Evolutionary conservation across 2,888 invertebrate species (phyloP), one percentile per base, ranked within the genome.

Genomic region (Xylota segnis): DNA sequence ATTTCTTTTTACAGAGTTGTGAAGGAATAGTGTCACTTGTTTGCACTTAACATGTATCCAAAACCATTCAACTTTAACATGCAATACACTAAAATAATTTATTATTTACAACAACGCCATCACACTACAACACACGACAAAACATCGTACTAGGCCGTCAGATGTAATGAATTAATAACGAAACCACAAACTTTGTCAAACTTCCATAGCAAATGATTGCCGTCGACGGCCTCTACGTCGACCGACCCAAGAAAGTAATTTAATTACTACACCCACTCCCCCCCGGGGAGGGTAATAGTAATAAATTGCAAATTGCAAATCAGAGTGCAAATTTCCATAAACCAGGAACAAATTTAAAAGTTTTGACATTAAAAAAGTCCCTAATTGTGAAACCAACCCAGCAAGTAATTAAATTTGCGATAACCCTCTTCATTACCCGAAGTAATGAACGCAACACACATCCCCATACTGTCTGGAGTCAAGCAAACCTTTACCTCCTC

Each of bases 311-410:
- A 70, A 75, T 79, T 83, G 61, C 76, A 82, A 76, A 83, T 76
- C 50, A 72, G 78, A 68, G 32, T 78, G 68, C 63, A 71, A 70
- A 79, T 84, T 75, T 79, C 68, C 74, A 75, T 66, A 63, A 83
- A 63, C 32, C 68, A 43, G 61, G 43, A 66, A 79, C 52, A 71
- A 79, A 75, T 70, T 70, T 70, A 61, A 79, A 87, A 83, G 76
- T 83, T 87, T 82, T 72, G 81, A 81, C 87, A 83, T 83, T n/a
- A n/a, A 77, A 87, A 88, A 88, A 88, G 81, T 88, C 82, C 72
- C 72, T 83, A 88, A 88, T 87, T 88, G 77, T 83, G 74, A 87
- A 84, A 82, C 77, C 75, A 77, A 83, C 75, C 79, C 82, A 61
- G 58, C 56, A 84, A 79, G 77, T 88, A 87, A 87, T 87, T 88